phyloP scores from a whole-genome alignment of 2,888 invertebrate genomes.

The Melitaea athalia region DNA sequence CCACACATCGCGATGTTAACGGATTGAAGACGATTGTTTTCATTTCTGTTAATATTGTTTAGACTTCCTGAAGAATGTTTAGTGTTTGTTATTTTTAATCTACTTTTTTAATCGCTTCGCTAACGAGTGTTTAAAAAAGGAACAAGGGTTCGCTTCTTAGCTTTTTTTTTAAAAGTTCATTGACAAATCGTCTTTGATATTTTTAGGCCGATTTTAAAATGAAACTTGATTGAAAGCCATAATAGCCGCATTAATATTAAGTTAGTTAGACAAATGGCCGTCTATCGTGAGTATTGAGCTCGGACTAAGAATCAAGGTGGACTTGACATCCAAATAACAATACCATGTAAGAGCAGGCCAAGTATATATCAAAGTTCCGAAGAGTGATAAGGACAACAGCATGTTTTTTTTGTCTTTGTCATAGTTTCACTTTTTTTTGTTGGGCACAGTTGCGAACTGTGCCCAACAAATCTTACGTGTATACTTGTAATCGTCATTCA shows the following conservation, averaged over 20 bases:
- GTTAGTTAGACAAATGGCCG: slow-evolving; percentile 29
- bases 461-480: too few species aligned
- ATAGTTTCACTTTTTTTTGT: too few species aligned
- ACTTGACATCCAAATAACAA: too few species aligned
- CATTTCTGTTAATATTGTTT: slow-evolving; percentile 32
- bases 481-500: too few species aligned
- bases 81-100: slow-evolving; percentile 33
- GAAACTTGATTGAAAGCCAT: slow-evolving; percentile 30
- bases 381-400: too few species aligned
- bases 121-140: slow-evolving; percentile 21
- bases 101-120: slow-evolving; percentile 33
- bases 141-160: slow-evolving; percentile 49
- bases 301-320: too few species aligned
- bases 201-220: slow-evolving; percentile 56
- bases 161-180: slow-evolving; percentile 41
- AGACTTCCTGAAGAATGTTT: slow-evolving; percentile 36
- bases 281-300: slow-evolving; percentile 24
- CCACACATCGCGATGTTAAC: slow-evolving; percentile 60
- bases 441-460: too few species aligned
- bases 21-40: slow-evolving; percentile 32
- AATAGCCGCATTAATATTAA: slow-evolving; percentile 33
- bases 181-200: slow-evolving; percentile 54
- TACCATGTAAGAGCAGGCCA: too few species aligned
- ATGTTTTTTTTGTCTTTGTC: too few species aligned
- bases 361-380: too few species aligned